Percentiles rank a stretch among this genome's conserved stretches.
Evolutionary conservation across 2,797 vertebrate species (phyloP).

Genomic region (Todus mexicanus): DNA sequence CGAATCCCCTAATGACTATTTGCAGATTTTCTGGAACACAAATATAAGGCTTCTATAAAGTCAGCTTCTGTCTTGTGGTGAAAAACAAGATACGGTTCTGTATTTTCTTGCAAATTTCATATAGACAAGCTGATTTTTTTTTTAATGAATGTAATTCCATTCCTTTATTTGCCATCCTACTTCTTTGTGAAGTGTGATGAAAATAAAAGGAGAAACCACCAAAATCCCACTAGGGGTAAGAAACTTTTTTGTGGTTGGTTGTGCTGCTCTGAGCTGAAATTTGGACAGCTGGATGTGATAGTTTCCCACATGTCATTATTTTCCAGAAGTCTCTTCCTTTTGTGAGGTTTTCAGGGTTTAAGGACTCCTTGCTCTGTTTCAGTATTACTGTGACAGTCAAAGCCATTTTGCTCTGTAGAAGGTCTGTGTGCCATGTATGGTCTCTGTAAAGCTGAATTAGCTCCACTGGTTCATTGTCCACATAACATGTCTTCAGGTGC

Average conservation of each 20-base stretch:
- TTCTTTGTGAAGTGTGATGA: not conserved
- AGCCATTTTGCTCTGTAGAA: not conserved
- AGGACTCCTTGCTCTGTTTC: not conserved
- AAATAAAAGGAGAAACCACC: not conserved
- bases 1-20: not conserved
- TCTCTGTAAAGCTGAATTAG: not conserved
- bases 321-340: not conserved
- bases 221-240: not conserved
- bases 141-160: not conserved
- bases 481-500: not conserved
- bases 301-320: not conserved
- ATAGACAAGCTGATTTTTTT: not conserved
- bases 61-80: not conserved
- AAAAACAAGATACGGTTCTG: not conserved
- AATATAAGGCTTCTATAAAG: not conserved
- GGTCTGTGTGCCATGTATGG: not conserved
- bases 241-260: not conserved
- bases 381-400: not conserved
- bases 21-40: not conserved
- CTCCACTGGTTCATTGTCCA: not conserved
- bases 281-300: not conserved
- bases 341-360: not conserved
- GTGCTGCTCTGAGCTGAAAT: not conserved
- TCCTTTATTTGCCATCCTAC: not conserved
- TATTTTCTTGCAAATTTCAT: not conserved